Conservation (phyloP, 2,888 invertebrate species). For the Malthinus seriepunctatus region DNA sequence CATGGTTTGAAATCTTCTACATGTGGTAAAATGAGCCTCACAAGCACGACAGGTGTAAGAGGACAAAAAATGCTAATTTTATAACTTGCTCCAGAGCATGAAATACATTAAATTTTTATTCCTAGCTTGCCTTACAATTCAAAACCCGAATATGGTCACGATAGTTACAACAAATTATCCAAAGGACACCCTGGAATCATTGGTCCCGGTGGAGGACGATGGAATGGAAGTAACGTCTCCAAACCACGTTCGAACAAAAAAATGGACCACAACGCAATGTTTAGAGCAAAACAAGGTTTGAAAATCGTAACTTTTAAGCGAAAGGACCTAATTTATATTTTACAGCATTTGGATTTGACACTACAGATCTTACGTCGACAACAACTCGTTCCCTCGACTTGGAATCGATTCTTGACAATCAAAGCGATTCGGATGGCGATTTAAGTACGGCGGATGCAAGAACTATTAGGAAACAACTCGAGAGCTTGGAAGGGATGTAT, state of each 20-base stretch:
- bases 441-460: conserved; percentile 76
- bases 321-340: conserved; percentile 17
- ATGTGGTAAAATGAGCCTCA: no score
- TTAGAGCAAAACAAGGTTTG: conserved; percentile 63
- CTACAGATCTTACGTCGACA: conserved; percentile 77
- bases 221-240: conserved; percentile 50
- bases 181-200: conserved; percentile 40
- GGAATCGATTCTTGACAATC: conserved; percentile 77
- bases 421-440: conserved; percentile 70
- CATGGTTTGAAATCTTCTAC: no score
- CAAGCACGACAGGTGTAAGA: no score
- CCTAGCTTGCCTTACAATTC: conserved; percentile 67
- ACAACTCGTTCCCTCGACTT: conserved; percentile 76
- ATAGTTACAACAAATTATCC: conserved; percentile 54
- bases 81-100: no score
- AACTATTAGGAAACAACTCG: conserved; percentile 77
- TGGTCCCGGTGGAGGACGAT: conserved; percentile 42
- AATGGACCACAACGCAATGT: conserved; percentile 57
- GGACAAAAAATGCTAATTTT: no score
- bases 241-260: conserved; percentile 59
- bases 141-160: conserved; percentile 59
- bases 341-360: conserved; percentile 72
- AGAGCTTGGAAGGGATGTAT: conserved; percentile 86
- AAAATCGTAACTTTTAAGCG: neutral
- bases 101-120: no score